These are phyloP conservation scores for Oscheius sp. DNA, from an alignment of 2,888 invertebrate genomes.

Conservation along the genomic window DNA sequence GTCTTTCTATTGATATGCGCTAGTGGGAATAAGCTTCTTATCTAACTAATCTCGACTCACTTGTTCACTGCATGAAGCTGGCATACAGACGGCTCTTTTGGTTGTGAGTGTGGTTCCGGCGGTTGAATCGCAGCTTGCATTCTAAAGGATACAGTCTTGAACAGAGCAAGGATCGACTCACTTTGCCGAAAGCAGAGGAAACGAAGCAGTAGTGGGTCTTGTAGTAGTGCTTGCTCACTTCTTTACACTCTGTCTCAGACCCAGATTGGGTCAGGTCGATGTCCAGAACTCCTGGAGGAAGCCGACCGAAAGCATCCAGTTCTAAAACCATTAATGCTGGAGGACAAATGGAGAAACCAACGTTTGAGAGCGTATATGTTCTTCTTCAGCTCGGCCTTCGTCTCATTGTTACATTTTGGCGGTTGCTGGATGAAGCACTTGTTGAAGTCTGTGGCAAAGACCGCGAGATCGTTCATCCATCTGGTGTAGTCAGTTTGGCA, in stretches of 20 bases:
- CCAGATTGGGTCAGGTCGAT: conserved; percentile 40
- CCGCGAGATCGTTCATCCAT: neutral
- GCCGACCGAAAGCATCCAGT: conserved; percentile 44
- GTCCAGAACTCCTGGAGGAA: conserved; percentile 40
- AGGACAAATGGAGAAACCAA: neutral
- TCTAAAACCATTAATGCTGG: conserved; percentile 34
- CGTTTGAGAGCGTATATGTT: conserved; percentile 41
- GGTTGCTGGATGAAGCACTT: conserved; percentile 26
- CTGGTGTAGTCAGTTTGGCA: neutral
- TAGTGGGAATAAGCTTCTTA: neutral
- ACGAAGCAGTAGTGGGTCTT: conserved; percentile 41
- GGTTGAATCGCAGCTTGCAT: conserved; percentile 22
- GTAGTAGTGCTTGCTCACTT: conserved; percentile 39
- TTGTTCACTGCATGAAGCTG: conserved; percentile 33
- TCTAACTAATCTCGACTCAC: conserved; percentile 1
- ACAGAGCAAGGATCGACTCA: neutral
- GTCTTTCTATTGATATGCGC: conserved; percentile 21
- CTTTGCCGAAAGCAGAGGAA: conserved; percentile 22
- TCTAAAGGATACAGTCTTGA: conserved; percentile 3
- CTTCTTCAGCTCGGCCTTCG: conserved; percentile 34
- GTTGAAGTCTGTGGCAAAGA: conserved; percentile 28
- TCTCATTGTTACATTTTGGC: conserved; percentile 36
- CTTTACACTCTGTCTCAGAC: conserved; percentile 37
- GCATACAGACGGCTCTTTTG: conserved; percentile 44
- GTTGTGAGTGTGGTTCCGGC: neutral